Evolutionary conservation across 2,888 invertebrate genomes (phyloP).

Genomic region (Chrysolina oricalcia): DNA sequence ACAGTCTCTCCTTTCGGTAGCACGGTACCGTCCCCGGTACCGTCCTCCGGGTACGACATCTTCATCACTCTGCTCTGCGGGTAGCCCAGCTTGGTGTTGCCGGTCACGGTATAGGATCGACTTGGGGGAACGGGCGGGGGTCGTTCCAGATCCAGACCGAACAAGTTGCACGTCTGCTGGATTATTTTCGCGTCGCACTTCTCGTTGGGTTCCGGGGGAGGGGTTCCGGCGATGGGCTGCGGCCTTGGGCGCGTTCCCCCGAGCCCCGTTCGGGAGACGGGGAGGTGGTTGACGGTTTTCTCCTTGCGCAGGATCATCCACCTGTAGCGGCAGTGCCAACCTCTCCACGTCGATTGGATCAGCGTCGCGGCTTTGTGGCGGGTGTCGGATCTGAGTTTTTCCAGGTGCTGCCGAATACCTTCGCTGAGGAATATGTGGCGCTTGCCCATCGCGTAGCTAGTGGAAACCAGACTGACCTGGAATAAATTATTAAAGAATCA

Average conservation of each 20-base stretch:
- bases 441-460: conserved; percentile 93
- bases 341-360: conserved; percentile 90
- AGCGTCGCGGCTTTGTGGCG: conserved; percentile 87
- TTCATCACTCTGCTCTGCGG: conserved; percentile 94
- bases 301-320: conserved; percentile 76
- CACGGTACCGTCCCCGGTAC: conserved; percentile 75
- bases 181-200: conserved; percentile 92
- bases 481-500: too few relatives aligned
- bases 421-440: conserved; percentile 96
- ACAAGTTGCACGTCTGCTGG: conserved; percentile 91
- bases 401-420: conserved; percentile 92
- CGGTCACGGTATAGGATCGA: conserved; percentile 91
- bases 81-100: conserved; percentile 92
- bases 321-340: conserved; percentile 81
- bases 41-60: conserved; percentile 84
- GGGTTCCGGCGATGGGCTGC: conserved; percentile 91
- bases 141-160: conserved; percentile 91
- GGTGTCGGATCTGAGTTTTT: conserved; percentile 85
- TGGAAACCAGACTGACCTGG: conserved; percentile 75
- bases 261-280: conserved; percentile 55
- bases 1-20: conserved; percentile 90
- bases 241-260: conserved; percentile 82
- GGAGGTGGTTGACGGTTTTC: conserved; percentile 50
- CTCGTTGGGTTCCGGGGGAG: conserved; percentile 87
- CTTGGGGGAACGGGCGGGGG: conserved; percentile 94